Evolutionary conservation across 2,797 vertebrate species (phyloP), one percentile per base, ranked within the genome.

Genomic region (Brachyrhaphis roseni): DNA sequence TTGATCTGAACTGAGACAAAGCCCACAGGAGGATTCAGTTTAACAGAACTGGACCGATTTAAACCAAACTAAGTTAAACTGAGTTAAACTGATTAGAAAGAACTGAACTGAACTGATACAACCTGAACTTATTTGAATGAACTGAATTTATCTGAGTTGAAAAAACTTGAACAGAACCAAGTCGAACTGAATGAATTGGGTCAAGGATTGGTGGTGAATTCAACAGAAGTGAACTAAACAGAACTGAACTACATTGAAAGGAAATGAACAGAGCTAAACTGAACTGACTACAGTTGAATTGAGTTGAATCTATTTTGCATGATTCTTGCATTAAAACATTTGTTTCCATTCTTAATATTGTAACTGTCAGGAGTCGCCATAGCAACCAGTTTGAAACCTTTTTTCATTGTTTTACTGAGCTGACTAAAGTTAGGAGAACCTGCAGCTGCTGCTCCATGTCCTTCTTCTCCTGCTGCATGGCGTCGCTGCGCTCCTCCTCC

Each of bases 361-460:
- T 59, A 59, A 59, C 55, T 59, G 55, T 26, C 23, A 55, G 23
- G 23, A n/a, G 26, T 55, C 1, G 53, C 53, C 53, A 12, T 11
- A 28, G 55, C n/a, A 59, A 15, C 55, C 55, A 59, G n/a, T 15
- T n/a, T 28, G 55, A 31, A 59, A n/a, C 55, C 26, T 12, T 16
- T 62, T n/a, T 31, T 62, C 5, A 31, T 15, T 28, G 34, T 66
- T 20, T 18, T 68, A 5, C 39, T 36, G 26, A 23, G n/a, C 12
- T 0, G 11, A 51, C 23, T 51, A 46, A 20, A 62, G 39, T 1
- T 7, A 57, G 47, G 77, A 41, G 77, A 81, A 99, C 98, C 96
- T 97, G 95, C 82, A 99, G 97, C 87, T 98, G 97, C 82, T 97
- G 96, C 43, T 98, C 96, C 97, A 98, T 96, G 82, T 98, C 98